Evolutionary conservation across 2,888 invertebrate species (phyloP), one percentile per base, ranked within the genome.

Genomic region (Cremastinae sp.): DNA sequence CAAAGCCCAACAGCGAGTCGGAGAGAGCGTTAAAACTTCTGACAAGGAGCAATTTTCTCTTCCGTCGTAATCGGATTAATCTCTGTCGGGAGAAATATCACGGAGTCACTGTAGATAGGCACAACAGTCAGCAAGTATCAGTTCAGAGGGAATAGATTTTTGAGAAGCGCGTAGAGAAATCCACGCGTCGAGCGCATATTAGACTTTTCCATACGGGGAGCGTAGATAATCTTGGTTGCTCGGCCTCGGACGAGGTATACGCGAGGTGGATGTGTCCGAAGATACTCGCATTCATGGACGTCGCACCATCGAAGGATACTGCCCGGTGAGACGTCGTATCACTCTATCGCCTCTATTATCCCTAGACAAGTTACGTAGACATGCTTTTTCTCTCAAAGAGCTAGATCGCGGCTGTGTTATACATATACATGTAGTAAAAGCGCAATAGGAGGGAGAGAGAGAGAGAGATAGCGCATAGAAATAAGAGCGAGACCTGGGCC

Each of bases 321-420:
- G 45, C 70, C 54, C 49, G 62, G 51, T 45, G 64, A 59, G 75
- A 72, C 66, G 64, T 76, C 73, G 69, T 76, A 76, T 76, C 76
- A 76, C 73, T 76, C 73, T 73, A 76, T 76, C 76, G 64, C 72
- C 53, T 73, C 75, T 68, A 68, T 68, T 73, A 73, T 73, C 76
- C 73, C 54, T 76, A 65, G 62, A 38, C 53, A 53, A 76, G 69
- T 76, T 73, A 73, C 72, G 59, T 69, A 59, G 69, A 38, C 68
- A 65, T 59, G 72, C 72, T 68, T 72, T 76, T 72, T 62, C 64
- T 53, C 59, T 59, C 47, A 64, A 76, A 64, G 76, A 69, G 41
- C 41, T 12, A 72, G 58, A 66, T 59, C 36, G 59, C 59, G 43
- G 51, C 49, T 20, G 68, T 68, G 65, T 68, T n/a, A n/a, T n/a